Evolutionary conservation across 2,888 invertebrate genomes (phyloP).

Genomic region (Hermodice carunculata): DNA sequence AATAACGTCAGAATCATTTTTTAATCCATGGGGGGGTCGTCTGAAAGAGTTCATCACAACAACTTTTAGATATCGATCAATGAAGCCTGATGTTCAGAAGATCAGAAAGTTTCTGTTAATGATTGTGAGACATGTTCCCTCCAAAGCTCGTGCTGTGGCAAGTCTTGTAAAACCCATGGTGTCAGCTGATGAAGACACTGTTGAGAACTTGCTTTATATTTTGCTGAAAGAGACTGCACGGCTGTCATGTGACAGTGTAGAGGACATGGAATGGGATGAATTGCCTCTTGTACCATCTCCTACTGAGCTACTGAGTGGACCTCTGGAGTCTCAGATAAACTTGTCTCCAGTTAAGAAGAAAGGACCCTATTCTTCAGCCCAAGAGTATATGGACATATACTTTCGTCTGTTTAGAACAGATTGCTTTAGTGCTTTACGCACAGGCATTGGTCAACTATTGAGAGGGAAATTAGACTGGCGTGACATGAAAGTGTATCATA

Average conservation of each 20-base stretch:
- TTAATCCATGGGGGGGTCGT: neutral
- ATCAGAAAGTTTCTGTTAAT: neutral
- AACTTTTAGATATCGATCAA: too few species aligned
- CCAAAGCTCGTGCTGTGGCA: neutral
- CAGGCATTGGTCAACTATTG: slow-evolving; percentile 15
- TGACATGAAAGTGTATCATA: slow-evolving; percentile 34
- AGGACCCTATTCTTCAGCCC: slow-evolving; percentile 16
- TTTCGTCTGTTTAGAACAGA: slow-evolving; percentile 35
- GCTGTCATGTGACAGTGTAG: neutral
- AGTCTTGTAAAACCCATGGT: neutral
- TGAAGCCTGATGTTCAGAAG: too few species aligned
- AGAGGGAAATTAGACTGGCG: slow-evolving; percentile 24
- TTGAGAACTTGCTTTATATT: slow-evolving; percentile 9
- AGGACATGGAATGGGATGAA: slow-evolving; percentile 27
- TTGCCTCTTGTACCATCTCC: slow-evolving; percentile 22
- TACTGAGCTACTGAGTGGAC: slow-evolving; percentile 12
- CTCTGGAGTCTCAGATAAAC: neutral
- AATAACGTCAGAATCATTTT: neutral
- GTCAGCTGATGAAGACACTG: neutral
- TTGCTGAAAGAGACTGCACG: slow-evolving; percentile 8
- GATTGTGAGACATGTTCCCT: neutral
- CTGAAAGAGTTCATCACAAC: neutral
- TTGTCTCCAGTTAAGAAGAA: neutral
- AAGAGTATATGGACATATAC: slow-evolving; percentile 32
- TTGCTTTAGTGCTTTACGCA: slow-evolving; percentile 23